Percentiles rank a stretch among this genome's conserved stretches.
Conservation (phyloP, 2,888 invertebrate species). For the Oligia fasciuncula region DNA sequence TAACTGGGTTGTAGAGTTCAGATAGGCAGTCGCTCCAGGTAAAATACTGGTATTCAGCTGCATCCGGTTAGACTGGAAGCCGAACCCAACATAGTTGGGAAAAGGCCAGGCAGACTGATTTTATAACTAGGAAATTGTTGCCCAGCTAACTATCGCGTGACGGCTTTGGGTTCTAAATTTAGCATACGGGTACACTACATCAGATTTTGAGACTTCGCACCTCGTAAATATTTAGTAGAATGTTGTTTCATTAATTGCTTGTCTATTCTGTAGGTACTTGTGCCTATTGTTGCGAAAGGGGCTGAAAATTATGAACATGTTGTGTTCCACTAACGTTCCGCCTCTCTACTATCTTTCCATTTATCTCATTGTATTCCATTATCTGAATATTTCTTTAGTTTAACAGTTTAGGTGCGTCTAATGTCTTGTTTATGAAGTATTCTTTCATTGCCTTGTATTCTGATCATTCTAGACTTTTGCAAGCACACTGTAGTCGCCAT, state of each 20-base stretch:
- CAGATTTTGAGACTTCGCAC: constrained; percentile 37
- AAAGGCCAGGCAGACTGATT: neutral
- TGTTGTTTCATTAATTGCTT: constrained; percentile 15
- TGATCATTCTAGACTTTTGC: constrained; percentile 4
- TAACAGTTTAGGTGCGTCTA: neutral
- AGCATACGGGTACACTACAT: constrained; percentile 37
- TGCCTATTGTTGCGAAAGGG: constrained; percentile 4
- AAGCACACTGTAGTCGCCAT: neutral
- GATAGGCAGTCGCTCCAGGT: neutral
- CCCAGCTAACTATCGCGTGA: constrained; percentile 39
- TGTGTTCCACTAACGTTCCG: too few relatives aligned
- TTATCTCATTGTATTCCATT: neutral
- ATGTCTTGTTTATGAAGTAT: neutral
- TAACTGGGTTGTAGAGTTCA: neutral
- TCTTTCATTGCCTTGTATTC: neutral
- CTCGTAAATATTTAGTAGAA: constrained; percentile 26
- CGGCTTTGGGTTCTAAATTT: constrained; percentile 51
- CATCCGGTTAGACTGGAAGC: neutral
- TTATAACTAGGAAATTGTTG: constrained; percentile 33
- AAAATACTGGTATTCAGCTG: neutral
- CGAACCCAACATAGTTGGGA: neutral
- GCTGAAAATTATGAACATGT: neutral
- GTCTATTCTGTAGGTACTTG: neutral
- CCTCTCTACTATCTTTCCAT: neutral
- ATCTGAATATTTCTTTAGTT: neutral